Base-by-base conservation (phyloP, 1,140 invertebrate species). In the Vanessa tameamea region DNA sequence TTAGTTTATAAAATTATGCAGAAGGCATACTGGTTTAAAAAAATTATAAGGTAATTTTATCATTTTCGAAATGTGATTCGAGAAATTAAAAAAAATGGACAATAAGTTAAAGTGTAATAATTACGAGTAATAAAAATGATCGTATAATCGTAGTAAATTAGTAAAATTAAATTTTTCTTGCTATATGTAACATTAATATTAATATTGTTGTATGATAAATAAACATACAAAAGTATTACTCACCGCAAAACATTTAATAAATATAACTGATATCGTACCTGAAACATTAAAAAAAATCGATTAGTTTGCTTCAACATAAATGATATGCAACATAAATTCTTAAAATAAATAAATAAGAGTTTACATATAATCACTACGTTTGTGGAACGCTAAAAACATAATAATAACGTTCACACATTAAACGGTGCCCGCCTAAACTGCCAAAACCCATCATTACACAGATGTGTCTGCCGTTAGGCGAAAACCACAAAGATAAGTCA, bases 331-430 rank as follows among this genome's bases (percentile, higher is more conserved):
- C n/a, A n/a, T 50, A n/a, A 55, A n/a, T 20, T 16, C 53, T 9
- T 23, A 20, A 51, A 55, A 55, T 61, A 75, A 69, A 59, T 70
- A 64, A 67, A 74, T 72, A 31, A 47, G 57, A 48, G 57, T 64
- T 71, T 73, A 72, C 51, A 23, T 61, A 63, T 68, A 73, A 74
- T 43, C 75, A 71, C 64, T 63, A 76, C 50, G 64, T 66, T 72
- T 64, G 67, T 64, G 50, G 51, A 73, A 69, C 70, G 69, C 59
- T 64, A 81, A 89, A 87, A 86, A 82, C 80, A 69, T 90, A 92
- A 90, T 90, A 89, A 90, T 76, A 86, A 81, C 76, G 85, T 90
- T 89, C 85, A 84, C 86, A 87, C 85, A 87, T 87, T 90, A 89
- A 87, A 87, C 82, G 87, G 73, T 82, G 72, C 75, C 82, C 87